A percentile compares a stretch with the other conserved stretches of the same genome.
phyloP scores from a whole-genome alignment of 37 sponge, comb jelly and placozoan genomes.

The Mnemiopsis leidyi region DNA sequence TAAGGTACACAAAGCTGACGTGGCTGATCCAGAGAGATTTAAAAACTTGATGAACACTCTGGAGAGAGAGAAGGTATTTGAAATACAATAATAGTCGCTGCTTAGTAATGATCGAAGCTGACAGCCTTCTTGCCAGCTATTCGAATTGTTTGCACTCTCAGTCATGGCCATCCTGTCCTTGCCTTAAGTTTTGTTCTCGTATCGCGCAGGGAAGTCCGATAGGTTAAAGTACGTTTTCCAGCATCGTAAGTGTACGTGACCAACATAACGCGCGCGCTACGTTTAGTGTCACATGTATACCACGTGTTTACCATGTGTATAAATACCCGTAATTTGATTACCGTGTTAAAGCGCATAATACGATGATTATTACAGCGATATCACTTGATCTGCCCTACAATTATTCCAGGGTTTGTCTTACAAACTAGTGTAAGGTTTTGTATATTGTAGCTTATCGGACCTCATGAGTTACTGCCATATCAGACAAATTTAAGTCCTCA shows the following conservation, averaged over 20 bases:
- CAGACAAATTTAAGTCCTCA: too few species aligned
- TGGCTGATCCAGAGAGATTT: slow-evolving; percentile 28
- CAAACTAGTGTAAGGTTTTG: too few species aligned
- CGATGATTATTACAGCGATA: not conserved
- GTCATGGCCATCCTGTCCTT: not conserved
- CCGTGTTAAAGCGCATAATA: not conserved
- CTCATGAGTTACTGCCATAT: too few species aligned
- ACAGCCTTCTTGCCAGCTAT: not conserved
- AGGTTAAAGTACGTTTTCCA: not conserved
- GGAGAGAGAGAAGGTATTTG: not conserved
- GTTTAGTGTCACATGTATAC: not conserved
- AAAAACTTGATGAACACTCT: slow-evolving; percentile 8
- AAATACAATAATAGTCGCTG: not conserved
- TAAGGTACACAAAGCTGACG: slow-evolving; percentile 17
- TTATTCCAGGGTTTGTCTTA: too few species aligned
- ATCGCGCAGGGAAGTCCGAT: not conserved
- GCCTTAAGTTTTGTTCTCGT: not conserved
- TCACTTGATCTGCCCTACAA: not conserved
- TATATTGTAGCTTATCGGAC: too few species aligned
- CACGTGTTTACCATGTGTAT: not conserved
- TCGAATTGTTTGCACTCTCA: not conserved
- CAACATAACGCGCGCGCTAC: not conserved
- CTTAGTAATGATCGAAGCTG: not conserved
- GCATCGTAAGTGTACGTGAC: not conserved
- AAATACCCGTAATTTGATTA: not conserved